phyloP scores from a whole-genome alignment of 2,888 invertebrate genomes.

The Pteria penguin region DNA sequence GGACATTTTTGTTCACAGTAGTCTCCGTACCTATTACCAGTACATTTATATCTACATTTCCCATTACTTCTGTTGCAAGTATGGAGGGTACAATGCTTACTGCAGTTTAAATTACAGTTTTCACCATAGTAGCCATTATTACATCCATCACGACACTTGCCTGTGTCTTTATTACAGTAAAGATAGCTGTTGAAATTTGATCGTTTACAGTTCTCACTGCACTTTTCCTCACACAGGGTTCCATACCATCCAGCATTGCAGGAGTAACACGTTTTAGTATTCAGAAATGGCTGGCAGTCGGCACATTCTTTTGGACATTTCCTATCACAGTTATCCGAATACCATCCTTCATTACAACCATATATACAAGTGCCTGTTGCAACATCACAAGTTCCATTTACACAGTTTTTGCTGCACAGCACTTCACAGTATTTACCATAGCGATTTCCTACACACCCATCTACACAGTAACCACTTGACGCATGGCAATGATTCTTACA shows the following conservation, averaged over 20 bases:
- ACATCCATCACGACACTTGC: slow-evolving; percentile 51
- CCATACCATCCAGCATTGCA: slow-evolving; percentile 55
- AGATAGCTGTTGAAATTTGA: slow-evolving; percentile 29
- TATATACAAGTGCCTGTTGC: slow-evolving; percentile 40
- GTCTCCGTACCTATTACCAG: slow-evolving; percentile 44
- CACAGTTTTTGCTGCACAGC: slow-evolving; percentile 50
- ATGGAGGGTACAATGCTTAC: slow-evolving; percentile 42
- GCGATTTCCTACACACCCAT: slow-evolving; percentile 46
- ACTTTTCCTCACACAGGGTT: slow-evolving; percentile 43
- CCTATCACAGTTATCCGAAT: slow-evolving; percentile 46
- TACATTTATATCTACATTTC: slow-evolving; percentile 48
- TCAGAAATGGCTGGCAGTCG: slow-evolving; percentile 17
- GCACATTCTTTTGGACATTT: slow-evolving; percentile 44
- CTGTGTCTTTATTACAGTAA: slow-evolving; percentile 48
- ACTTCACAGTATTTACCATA: slow-evolving; percentile 46
- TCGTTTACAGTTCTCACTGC: slow-evolving; percentile 41
- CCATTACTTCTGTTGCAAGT: slow-evolving; percentile 53
- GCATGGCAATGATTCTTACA: slow-evolving; percentile 39
- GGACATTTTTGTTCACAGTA: slow-evolving; percentile 53
- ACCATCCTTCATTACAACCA: slow-evolving; percentile 51
- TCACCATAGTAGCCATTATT: slow-evolving; percentile 49
- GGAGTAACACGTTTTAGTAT: slow-evolving; percentile 39
- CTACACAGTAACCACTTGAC: slow-evolving; percentile 29
- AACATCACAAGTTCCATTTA: slow-evolving; percentile 22
- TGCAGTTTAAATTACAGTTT: slow-evolving; percentile 50